Conservation (phyloP, 2,888 invertebrate genomes). For the Lasius platythorax region DNA sequence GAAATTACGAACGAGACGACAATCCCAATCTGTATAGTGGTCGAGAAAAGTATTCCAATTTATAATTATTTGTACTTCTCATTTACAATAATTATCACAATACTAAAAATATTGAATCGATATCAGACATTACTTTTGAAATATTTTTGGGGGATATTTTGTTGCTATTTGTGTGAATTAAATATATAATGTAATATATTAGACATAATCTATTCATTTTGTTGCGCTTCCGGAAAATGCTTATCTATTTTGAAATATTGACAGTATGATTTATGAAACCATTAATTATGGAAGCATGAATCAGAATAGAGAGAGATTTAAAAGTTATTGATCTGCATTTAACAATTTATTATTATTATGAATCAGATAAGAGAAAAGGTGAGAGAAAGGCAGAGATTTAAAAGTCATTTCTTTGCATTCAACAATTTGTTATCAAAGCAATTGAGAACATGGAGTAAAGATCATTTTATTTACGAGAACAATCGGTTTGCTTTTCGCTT, state of each 20-base stretch:
- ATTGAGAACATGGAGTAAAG: background rate
- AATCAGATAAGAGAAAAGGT: background rate
- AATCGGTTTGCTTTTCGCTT: background rate
- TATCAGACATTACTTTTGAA: background rate
- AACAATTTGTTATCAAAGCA: background rate
- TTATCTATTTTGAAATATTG: background rate
- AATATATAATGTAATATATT: background rate
- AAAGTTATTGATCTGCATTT: background rate
- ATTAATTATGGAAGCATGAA: background rate
- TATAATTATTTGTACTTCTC: background rate
- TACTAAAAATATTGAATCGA: background rate
- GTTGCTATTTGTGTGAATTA: background rate
- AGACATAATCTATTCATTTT: background rate
- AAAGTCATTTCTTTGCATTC: background rate
- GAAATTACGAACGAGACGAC: background rate
- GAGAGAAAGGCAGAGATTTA: background rate
- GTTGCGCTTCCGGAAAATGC: background rate
- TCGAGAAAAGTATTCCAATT: background rate
- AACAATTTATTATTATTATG: conserved; percentile 4
- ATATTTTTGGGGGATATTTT: background rate
- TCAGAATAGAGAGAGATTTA: background rate
- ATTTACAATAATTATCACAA: background rate
- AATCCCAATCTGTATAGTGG: background rate
- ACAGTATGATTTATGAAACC: background rate
- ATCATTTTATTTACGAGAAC: conserved; percentile 17